phyloP scores from a whole-genome alignment of 2,888 invertebrate species.

The Campaea margaritaria region DNA sequence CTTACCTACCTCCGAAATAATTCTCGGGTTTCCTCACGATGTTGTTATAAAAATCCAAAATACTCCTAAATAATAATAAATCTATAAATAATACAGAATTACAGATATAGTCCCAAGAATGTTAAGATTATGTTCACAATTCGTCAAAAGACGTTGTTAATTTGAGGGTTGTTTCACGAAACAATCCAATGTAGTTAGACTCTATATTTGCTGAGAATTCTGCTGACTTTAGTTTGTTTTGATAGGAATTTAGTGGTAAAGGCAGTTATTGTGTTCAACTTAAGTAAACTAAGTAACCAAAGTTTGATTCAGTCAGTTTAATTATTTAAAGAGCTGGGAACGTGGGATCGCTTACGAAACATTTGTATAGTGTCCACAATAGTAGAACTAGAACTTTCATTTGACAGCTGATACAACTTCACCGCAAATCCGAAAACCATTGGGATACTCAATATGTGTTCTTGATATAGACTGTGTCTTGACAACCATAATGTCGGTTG shows the following conservation, averaged over 20 bases:
- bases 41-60: too few relatives aligned
- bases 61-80: too few relatives aligned
- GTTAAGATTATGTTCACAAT: background rate
- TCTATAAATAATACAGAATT: too few relatives aligned
- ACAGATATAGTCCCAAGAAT: too few relatives aligned
- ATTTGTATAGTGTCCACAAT: slow-evolving; percentile 1
- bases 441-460: too few relatives aligned
- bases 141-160: slow-evolving; percentile 1
- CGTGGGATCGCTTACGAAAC: slow-evolving; percentile 6
- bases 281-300: slow-evolving; percentile 26
- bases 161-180: slow-evolving; percentile 10
- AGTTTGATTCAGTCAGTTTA: slow-evolving; percentile 20
- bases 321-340: slow-evolving; percentile 18
- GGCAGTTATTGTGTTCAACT: slow-evolving; percentile 26
- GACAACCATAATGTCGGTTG: too few relatives aligned
- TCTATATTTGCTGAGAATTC: slow-evolving; percentile 24
- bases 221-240: slow-evolving; percentile 25
- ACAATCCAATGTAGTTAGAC: slow-evolving; percentile 12
- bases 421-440: too few relatives aligned
- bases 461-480: too few relatives aligned
- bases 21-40: too few relatives aligned
- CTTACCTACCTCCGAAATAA: too few relatives aligned
- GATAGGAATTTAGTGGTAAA: slow-evolving; percentile 25
- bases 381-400: slow-evolving; percentile 1
- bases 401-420: background rate